Evolutionary conservation across 2,888 invertebrate species (phyloP), one percentile per base, ranked within the genome.

Genomic region (Ariolimax columbianus): DNA sequence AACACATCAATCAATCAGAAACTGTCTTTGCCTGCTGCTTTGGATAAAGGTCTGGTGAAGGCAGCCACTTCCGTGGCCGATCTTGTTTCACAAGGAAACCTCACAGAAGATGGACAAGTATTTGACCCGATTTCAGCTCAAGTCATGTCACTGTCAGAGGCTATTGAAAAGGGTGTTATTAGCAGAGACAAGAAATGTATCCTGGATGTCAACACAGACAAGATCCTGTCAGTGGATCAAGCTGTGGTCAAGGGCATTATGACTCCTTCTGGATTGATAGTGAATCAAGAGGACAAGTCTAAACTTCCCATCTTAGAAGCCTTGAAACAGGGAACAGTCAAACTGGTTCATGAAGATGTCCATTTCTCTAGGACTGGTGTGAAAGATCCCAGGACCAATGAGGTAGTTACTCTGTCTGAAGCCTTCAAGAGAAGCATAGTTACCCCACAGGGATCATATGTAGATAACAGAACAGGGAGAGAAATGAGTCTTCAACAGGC

Each of bases 351-450:
- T 89, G 97, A 97, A 84, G 96, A 97, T 87, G 96, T 97, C 91
- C 95, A 98, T 88, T 96, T 97, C 91, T 97, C 97, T 38, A 92
- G 97, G 1, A 97, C 96, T 92, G 98, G 97, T 86, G 96, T 97
- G 91, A 96, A 95, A 81, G 97, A 97, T 90, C 94, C 95, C 87
- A 95, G 96, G 96, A 94, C 94, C 72, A 94, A 94, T 36, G 94
- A 93, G 89, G 96, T 96, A 93, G 95, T 98, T 43, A 97, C 97
- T 33, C 95, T 98, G 88, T 94, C 98, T 88, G 97, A 98, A 95
- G 98, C 98, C 59, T 97, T 99, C 91, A 97, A 97, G 93, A 96
- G 96, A 91, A 98, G 98, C 93, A 95, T 98, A 73, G 96, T 96
- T 93, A 97, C 98, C 3, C 97, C 98, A 94, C 96, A 96, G 94